Base-by-base conservation (phyloP, 2,797 vertebrate genomes). In the Galaxias olidus region DNA sequence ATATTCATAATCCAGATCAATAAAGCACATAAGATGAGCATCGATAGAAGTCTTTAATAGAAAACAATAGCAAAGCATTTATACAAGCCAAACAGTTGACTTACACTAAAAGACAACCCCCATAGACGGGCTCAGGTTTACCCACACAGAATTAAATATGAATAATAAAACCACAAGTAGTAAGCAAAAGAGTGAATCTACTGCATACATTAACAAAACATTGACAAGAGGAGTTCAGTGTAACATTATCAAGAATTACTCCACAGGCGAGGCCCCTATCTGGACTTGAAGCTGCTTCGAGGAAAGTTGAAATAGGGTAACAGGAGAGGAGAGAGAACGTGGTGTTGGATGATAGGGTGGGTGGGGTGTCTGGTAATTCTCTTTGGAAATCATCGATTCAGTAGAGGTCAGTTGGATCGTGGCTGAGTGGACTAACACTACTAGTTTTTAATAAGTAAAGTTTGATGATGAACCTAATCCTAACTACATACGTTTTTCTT, bases 201-300 rank as follows among this genome's bases (percentile, higher is more conserved):
- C 66, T 84, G 85, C 86, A 73, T 87, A 81, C 82, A 90, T 61
- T 75, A 45, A 65, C 42, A 19, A 76, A 59, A 69, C 15, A 60
- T 54, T 58, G 56, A 79, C 70, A 68, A 59, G 53, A 57, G 43
- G n/a, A 63, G 44, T 77, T 75, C 74, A 77, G 78, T 83, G 80
- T 84, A 75, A 80, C 63, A 69, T 61, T n/a, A 75, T 30, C 4
- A 14, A 15, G 15, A 49, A 61, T 86, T 72, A 65, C 20, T 68
- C 9, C 69, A 68, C 66, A 55, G 65, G 67, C 75, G 89, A 93
- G 93, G 93, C 90, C 91, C 91, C 92, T 92, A 90, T 85, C 90
- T 92, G 91, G 91, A 92, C 88, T 73, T 83, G 51, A 86, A 88
- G 82, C 80, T 79, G 78, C 76, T 57, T 51, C 77, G 78, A 90